Evolutionary conservation across 2,113 vertebrate species (phyloP).

Genomic region (Ciconia boyciana): DNA sequence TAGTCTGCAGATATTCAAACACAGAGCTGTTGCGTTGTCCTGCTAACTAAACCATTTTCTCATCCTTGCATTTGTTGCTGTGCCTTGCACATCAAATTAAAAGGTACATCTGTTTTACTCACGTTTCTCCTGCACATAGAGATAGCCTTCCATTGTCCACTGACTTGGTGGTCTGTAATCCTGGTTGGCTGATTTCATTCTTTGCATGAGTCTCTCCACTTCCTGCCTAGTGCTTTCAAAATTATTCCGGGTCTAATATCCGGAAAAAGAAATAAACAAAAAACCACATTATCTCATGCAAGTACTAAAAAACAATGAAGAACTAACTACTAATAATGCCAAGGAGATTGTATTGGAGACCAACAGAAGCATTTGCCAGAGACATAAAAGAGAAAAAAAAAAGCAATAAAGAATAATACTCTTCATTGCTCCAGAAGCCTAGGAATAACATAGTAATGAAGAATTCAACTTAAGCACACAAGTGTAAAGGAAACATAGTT

Average conservation of each 20-base stretch:
- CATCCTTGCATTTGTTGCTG: not conserved
- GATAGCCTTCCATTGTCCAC: conserved; percentile 96
- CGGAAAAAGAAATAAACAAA: conserved; percentile 8
- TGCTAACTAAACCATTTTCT: not conserved
- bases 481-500: not conserved
- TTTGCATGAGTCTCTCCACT: conserved; percentile 95
- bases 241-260: conserved; percentile 90
- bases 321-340: not conserved
- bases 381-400: not conserved
- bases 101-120: conserved; percentile 61
- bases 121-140: conserved; percentile 97
- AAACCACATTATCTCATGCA: not conserved
- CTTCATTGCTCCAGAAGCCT: not conserved
- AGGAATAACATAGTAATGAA: not conserved
- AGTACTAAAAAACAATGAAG: not conserved
- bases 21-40: not conserved
- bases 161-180: conserved; percentile 92
- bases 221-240: conserved; percentile 98
- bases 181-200: conserved; percentile 92
- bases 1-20: not conserved
- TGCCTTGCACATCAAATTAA: not conserved
- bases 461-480: not conserved
- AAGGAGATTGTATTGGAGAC: not conserved
- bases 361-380: not conserved
- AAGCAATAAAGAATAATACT: not conserved